phyloP scores from a whole-genome alignment of 2,797 vertebrate species.

The Chiloscyllium punctatum region DNA sequence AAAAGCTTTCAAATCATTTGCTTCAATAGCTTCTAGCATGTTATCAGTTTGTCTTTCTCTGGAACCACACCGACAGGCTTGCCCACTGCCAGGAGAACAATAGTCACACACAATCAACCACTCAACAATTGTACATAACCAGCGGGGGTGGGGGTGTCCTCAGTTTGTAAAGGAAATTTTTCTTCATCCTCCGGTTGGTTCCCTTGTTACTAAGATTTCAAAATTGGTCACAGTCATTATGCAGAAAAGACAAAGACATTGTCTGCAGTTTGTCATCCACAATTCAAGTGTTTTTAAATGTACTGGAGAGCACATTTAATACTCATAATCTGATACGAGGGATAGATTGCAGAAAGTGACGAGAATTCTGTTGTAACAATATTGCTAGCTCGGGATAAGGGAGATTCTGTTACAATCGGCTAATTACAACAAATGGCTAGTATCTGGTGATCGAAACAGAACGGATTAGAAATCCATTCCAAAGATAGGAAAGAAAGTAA shows the following conservation, averaged over 20 bases:
- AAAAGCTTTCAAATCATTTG: background rate
- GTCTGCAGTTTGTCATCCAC: background rate
- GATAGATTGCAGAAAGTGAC: background rate
- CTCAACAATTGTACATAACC: too few relatives aligned
- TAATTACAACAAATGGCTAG: background rate
- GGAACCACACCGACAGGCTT: background rate
- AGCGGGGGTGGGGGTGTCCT: background rate
- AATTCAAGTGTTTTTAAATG: slow-evolving; percentile 38
- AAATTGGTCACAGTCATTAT: background rate
- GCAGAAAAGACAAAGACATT: background rate
- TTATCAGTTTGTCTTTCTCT: background rate
- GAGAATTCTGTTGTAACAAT: background rate
- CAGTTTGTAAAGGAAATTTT: background rate
- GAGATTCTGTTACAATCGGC: background rate
- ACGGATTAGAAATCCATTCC: background rate
- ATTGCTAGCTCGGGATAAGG: background rate
- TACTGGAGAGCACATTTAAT: slow-evolving; percentile 46
- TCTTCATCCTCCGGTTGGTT: background rate
- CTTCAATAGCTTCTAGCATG: background rate
- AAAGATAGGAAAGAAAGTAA: background rate
- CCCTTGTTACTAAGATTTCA: background rate
- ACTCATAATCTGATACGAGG: slow-evolving; percentile 42
- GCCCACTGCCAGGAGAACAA: too few relatives aligned
- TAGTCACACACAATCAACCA: too few relatives aligned
- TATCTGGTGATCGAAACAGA: slow-evolving; percentile 2